These are phyloP conservation scores for Leptobrachium ailaonicum DNA, from an alignment of 2,113 vertebrate genomes.

Conservation along the genomic window DNA sequence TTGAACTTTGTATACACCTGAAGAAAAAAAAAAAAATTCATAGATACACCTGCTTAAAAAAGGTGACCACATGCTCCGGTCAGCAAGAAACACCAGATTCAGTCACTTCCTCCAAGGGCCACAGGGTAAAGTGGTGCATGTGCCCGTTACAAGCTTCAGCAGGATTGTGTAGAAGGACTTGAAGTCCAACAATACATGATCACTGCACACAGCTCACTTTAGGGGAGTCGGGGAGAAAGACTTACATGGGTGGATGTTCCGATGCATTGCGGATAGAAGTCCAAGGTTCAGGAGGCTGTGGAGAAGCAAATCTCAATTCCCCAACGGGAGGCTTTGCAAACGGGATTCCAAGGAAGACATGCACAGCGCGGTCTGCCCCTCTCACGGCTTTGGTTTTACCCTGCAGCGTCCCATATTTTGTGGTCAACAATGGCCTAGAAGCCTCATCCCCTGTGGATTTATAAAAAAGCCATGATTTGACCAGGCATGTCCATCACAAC, in stretches of 20 bases:
- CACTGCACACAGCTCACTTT: no score
- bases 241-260: slow-evolving; percentile 73
- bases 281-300: slow-evolving; percentile 70
- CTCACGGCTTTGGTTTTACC: slow-evolving; percentile 67
- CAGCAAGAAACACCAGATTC: no score
- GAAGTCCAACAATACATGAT: no score
- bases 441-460: neutral
- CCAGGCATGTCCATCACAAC: no score
- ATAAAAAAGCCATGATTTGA: neutral
- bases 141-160: no score
- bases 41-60: no score
- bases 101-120: no score
- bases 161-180: no score
- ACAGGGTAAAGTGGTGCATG: no score
- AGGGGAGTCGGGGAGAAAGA: no score
- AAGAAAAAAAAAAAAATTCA: neutral
- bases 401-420: slow-evolving; percentile 67
- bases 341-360: slow-evolving; percentile 74
- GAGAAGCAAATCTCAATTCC: slow-evolving; percentile 70
- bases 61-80: no score
- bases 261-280: slow-evolving; percentile 70
- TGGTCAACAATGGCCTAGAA: slow-evolving; percentile 60
- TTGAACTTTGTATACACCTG: neutral
- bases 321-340: slow-evolving; percentile 80
- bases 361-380: slow-evolving; percentile 60